Evolutionary conservation across 2,797 vertebrate genomes (phyloP).

Genomic region (Sardinella longiceps): DNA sequence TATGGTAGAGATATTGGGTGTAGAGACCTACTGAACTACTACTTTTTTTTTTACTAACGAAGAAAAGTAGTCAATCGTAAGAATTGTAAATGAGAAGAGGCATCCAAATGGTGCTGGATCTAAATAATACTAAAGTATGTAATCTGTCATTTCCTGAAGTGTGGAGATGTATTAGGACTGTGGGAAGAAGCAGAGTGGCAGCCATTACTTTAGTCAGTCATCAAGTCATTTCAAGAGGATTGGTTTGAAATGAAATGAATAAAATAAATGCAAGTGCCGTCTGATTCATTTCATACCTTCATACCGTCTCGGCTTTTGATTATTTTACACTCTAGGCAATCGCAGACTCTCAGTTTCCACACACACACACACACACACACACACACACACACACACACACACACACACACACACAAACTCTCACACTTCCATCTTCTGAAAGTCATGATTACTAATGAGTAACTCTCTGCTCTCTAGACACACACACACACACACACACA

Average conservation of each 20-base stretch:
- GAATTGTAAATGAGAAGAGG: not conserved
- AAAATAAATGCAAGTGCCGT: not conserved
- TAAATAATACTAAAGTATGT: not conserved
- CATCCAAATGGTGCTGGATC: not conserved
- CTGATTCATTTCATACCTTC: slow-evolving; percentile 1
- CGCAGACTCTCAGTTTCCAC: not conserved
- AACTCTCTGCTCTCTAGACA: slow-evolving; percentile 18
- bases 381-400: too few relatives aligned
- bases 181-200: not conserved
- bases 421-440: slow-evolving; percentile 20
- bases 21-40: too few relatives aligned
- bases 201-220: not conserved
- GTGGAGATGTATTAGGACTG: not conserved
- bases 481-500: not conserved
- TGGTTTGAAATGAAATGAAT: not conserved
- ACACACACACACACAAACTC: too few relatives aligned
- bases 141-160: not conserved
- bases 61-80: not conserved
- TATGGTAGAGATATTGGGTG: too few relatives aligned
- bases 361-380: too few relatives aligned
- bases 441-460: slow-evolving; percentile 69
- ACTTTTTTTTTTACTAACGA: not conserved
- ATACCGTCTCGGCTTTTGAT: not conserved
- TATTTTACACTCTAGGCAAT: slow-evolving; percentile 8
- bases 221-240: not conserved